phyloP scores from a whole-genome alignment of 2,797 vertebrate genomes.

The Ambastaia sidthimunki region DNA sequence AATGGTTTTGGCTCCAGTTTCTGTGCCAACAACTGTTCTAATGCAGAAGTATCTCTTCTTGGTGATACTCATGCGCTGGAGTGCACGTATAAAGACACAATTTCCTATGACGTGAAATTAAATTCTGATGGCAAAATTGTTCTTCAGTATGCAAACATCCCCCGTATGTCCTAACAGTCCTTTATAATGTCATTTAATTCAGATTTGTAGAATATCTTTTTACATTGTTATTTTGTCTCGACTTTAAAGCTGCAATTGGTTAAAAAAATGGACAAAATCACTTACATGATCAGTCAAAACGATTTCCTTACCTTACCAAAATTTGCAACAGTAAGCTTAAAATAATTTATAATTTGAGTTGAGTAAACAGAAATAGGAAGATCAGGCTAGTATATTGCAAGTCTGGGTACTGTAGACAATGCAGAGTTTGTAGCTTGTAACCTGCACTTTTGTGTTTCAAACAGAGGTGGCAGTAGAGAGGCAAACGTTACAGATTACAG shows the following conservation, averaged over 20 bases:
- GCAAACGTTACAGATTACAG: no score
- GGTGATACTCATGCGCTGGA: slow-evolving; percentile 8
- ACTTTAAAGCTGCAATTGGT: not conserved
- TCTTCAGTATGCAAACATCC: slow-evolving; percentile 42
- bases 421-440: no score
- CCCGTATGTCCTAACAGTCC: slow-evolving; percentile 51
- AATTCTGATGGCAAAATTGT: slow-evolving; percentile 28
- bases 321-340: no score
- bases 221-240: not conserved
- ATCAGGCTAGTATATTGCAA: no score
- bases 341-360: no score
- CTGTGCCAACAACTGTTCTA: slow-evolving; percentile 61
- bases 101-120: slow-evolving; percentile 45
- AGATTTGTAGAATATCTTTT: not conserved
- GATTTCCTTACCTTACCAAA: no score
- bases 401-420: no score
- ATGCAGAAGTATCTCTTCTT: slow-evolving; percentile 27
- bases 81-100: slow-evolving; percentile 12
- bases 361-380: no score
- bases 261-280: no score
- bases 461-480: no score
- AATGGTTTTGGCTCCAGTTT: accelerated
- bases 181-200: not conserved
- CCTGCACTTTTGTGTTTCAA: no score
- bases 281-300: no score